These are phyloP conservation scores for Anabas testudineus DNA, from an alignment of 2,797 vertebrate genomes.

Conservation along the genomic window DNA sequence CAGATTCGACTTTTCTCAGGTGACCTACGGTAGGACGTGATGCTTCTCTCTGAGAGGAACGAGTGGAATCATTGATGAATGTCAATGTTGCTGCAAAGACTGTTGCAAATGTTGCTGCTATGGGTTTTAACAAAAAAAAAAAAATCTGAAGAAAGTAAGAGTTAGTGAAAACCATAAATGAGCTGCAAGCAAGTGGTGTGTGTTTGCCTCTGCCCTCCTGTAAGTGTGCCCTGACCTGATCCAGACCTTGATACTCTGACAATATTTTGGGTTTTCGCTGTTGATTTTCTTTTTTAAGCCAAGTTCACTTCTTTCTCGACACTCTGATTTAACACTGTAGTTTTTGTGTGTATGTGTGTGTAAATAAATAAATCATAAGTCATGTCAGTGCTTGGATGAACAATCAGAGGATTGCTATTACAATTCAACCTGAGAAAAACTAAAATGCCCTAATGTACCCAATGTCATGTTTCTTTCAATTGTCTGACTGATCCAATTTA, in stretches of 20 bases:
- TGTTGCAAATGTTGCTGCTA: slow-evolving; percentile 9
- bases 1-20: background rate
- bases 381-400: background rate
- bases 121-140: no score
- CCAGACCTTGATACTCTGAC: no score
- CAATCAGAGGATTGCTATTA: background rate
- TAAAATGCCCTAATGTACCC: background rate
- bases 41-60: slow-evolving; percentile 28
- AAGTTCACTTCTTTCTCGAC: no score
- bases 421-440: background rate
- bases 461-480: background rate
- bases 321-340: no score
- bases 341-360: no score
- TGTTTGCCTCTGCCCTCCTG: no score
- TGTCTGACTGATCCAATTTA: background rate
- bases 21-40: slow-evolving; percentile 8
- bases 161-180: background rate
- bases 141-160: background rate
- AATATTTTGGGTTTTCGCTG: no score
- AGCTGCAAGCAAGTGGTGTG: no score
- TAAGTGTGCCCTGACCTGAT: no score
- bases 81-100: slow-evolving; percentile 10
- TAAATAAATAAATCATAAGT: no score
- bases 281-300: no score
- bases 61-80: slow-evolving; percentile 19